Evolutionary conservation across 2,113 vertebrate genomes (phyloP), one percentile per base, ranked within the genome.

Genomic region (Turdus rufiventris): DNA sequence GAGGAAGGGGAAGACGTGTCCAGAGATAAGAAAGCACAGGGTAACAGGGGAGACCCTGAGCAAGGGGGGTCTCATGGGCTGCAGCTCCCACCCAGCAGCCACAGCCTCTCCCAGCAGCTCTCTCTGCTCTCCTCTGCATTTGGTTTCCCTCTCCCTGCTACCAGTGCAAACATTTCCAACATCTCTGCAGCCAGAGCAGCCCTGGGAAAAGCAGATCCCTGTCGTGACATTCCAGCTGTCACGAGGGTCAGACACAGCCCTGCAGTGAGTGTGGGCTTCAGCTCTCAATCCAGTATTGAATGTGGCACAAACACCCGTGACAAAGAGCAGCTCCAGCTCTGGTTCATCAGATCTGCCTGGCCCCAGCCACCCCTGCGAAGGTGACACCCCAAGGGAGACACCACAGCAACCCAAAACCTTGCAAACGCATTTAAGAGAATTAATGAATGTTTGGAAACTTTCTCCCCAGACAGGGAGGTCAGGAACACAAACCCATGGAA

Each of bases 391-490:
- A 14, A 47, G 50, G 3, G 45, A 68, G 36, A 43, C 36, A 13
- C 16, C 20, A 29, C 10, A 10, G 67, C 23, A 26, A 45, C 8
- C 8, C 12, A 4, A 36, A 50, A 3, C 58, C 38, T 43, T 20
- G 16, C 13, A 1, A 45, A 9, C 5, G 6, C 0, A 0, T 26
- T 33, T 10, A 7, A 36, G 1, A 0, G 34, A 28, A 47, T 7
- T 6, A 51, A 68, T 15, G 4, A 1, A 11, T 0, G 5, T 25
- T 33, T 61, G 21, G 18, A 40, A 85, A 53, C 42, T 14, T 34
- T 12, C 42, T 65, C 54, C 34, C 40, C 6, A 6, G n/a, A 40
- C 38, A 33, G 45, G 50, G 63, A 80, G 67, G 4, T 73, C 60
- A 53, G 75, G 31, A 51, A 23, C 56, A 28, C 36, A 62, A 45